phyloP scores from a whole-genome alignment of 2,113 vertebrate genomes.

The Oreochromis tanganicae region DNA sequence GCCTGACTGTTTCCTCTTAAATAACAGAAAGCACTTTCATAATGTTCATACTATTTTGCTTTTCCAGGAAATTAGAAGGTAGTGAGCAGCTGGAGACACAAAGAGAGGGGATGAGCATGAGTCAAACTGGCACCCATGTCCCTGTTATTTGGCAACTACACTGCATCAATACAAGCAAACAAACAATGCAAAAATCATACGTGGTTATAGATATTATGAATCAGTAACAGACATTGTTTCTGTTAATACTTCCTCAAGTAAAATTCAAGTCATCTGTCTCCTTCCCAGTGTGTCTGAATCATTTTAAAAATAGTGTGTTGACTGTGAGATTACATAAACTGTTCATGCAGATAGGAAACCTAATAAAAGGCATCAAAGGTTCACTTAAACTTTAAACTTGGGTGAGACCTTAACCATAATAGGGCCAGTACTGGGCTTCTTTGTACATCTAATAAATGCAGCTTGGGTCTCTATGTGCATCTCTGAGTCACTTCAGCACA shows the following conservation, averaged over 20 bases:
- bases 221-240: not conserved
- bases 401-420: not conserved
- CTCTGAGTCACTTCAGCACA: conserved; percentile 48
- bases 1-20: not conserved
- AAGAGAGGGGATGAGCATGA: not conserved
- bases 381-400: conserved; percentile 9
- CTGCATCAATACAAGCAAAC: not conserved
- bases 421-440: not conserved
- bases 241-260: not conserved
- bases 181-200: not conserved
- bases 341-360: not conserved
- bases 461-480: conserved; percentile 2
- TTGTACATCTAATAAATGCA: conserved; percentile 16
- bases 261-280: not conserved
- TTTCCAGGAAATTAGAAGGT: not conserved
- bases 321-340: not conserved
- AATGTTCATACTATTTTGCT: not conserved
- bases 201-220: not conserved
- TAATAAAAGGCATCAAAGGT: not conserved
- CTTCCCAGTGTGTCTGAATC: not conserved
- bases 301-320: not conserved
- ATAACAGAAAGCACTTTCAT: not conserved
- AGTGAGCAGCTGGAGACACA: not conserved
- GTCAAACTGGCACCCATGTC: not conserved
- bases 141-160: not conserved